Evolutionary conservation across 1,140 invertebrate species (phyloP), one percentile per base, ranked within the genome.

Genomic region (Solen grandis): DNA sequence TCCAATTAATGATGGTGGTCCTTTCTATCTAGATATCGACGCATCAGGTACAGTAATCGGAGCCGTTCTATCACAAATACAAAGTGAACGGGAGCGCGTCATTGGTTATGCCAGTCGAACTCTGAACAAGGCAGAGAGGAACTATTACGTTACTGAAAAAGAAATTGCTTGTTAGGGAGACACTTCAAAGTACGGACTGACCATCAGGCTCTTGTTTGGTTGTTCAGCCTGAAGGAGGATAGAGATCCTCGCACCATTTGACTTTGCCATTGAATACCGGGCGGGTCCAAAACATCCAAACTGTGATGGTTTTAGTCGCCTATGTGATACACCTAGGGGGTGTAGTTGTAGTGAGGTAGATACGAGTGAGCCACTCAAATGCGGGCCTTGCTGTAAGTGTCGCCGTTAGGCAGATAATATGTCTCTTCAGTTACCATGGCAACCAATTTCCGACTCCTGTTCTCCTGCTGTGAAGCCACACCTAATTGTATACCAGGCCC

Each of bases 91-190:
- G 46, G 77, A 85, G 50, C n/a, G 68, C 16, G 73, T 84, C 0
- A 82, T 87, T 2, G 84, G 84, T 2, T 89, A 85, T 75, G 75
- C 55, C 4, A 86, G 81, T 66, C 35, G 55, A 33, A 35, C 76
- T 14, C 66, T 88, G 14, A 85, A 73, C 52, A 78, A 65, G 22
- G 82, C 91, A 14, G 92, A 95, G 85, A 79, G 86, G 76, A 92
- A 92, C 14, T 94, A 94, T 83, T 87, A 85, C 57, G 72, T 81
- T 14, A 86, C 86, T n/a, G 16, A 78, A 16, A 85, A 80, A 54
- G 85, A 87, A 66, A 57, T 16, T 87, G 85, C 31, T 50, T 88
- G 10, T 74, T 76, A 25, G 82, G 87, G 13, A 25, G 68, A 46
- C 41, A 66, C n/a, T 83, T 88, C 31, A 31, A 69, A 0, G 31